Base-by-base conservation (phyloP, 2,113 vertebrate species). In the Cynocephalus volans region DNA sequence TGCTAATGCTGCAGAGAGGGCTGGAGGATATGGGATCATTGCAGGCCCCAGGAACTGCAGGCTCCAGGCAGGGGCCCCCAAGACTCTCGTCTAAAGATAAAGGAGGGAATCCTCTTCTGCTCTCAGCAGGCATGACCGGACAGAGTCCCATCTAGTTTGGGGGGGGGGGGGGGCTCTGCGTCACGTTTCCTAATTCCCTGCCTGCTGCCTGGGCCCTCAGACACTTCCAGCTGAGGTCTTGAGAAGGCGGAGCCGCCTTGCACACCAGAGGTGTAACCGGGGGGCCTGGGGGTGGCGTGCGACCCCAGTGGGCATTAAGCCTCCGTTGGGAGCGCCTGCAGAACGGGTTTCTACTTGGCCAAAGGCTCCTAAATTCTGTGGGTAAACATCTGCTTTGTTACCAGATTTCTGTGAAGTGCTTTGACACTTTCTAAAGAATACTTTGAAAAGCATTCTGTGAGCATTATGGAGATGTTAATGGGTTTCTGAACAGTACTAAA, bases 301-400 rank as follows among this genome's bases (percentile, higher is more conserved):
- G 28, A 85, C 88, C 54, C 88, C 54, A 50, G 81, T 31, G 2
- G 41, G 82, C 18, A 0, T 45, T 75, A 50, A 88, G 77, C 62
- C 62, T 87, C 84, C 70, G 48, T 9, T 28, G 75, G 24, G 67
- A 67, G 90, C 0, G 60, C 80, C 6, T 1, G 92, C 3, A 2
- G 56, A 79, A 90, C 64, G 4, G 85, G 88, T 96, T 94, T 85
- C 72, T 92, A 26, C 88, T 56, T 75, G 83, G 91, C 77, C 21
- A 67, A 2, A 10, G 31, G 65, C n/a, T 92, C 52, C 88, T 45
- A 56, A 82, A 65, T 64, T 73, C 93, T 48, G 4, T 41, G n/a
- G 76, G 83, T 80, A 91, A 91, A 94, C 80, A 77, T 23, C 60
- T 0, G 1, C 73, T 90, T 81, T 62, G 60, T 77, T 11, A 70